Evolutionary conservation across 1,140 invertebrate genomes (phyloP), one percentile per base, ranked within the genome.

Genomic region (Metopolophium dirhodum): DNA sequence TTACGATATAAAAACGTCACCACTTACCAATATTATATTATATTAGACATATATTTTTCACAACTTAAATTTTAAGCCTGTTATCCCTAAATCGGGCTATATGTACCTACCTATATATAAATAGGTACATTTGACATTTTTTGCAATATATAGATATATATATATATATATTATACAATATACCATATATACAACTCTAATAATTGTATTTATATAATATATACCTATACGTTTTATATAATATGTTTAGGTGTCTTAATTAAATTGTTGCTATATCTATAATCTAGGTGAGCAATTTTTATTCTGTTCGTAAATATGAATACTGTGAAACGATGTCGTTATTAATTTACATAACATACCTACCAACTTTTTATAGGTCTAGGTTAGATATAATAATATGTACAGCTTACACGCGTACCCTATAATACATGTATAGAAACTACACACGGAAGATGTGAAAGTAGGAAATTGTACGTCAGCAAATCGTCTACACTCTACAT

Each of bases 361-460:
- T 54, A n/a, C 30, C 20, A 35, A 51, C 87, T 22, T 90, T 57
- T 90, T 90, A 90, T 61, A 61, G 35, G 88, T 90, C 88, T 90
- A 90, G 88, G 88, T 90, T 90, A 49, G 30, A 35, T 54, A 51
- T 22, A 49, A 11, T 47, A 9, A 14, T 87, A 49, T 30, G 35
- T 35, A 54, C 49, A 45, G 30, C n/a, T 77, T 77, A 77, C n/a
- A 77, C 61, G 6, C 6, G 61, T 77, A 77, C 30, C n/a, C 18
- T n/a, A n/a, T n/a, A n/a, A 11, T n/a, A n/a, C 22, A 86, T n/a
- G 41, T 47, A 2, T 18, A 49, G 51, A 51, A 35, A 26, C 4
- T 57, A 51, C 47, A 37, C 8, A 61, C 51, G 26, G 26, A 90
- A 61, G 14, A 90, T 90, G 54, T 90, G 88, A 90, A 90, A 90